A percentile compares a stretch with the other conserved stretches of the same genome.
These are phyloP conservation scores for Aegotheles bennettii DNA, from an alignment of 2,113 vertebrate species.

Conservation along the genomic window DNA sequence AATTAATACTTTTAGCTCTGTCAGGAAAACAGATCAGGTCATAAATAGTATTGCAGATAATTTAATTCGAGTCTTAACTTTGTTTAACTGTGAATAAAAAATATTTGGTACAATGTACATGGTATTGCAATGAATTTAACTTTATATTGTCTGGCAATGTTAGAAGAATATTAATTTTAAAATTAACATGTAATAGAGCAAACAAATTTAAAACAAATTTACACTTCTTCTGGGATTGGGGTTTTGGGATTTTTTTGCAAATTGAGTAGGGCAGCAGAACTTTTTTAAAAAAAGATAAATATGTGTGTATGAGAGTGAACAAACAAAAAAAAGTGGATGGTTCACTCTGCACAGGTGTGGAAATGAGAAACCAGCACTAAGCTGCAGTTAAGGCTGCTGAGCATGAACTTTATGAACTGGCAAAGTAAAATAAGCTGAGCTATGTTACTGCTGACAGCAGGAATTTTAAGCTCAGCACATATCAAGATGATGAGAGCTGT, in stretches of 20 bases:
- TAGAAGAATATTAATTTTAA: not conserved
- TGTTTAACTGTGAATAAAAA: not conserved
- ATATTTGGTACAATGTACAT: not conserved
- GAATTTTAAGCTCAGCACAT: not conserved
- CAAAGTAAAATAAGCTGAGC: not conserved
- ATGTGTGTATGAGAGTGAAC: not conserved
- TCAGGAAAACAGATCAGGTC: not conserved
- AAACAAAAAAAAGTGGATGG: not conserved
- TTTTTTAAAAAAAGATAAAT: not conserved
- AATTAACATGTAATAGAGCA: not conserved
- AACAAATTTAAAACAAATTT: not conserved
- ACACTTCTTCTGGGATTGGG: not conserved
- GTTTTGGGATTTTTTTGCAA: not conserved
- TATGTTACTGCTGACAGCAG: not conserved
- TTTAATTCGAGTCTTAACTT: not conserved
- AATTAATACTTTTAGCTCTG: not conserved
- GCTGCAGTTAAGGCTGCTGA: not conserved
- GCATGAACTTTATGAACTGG: not conserved
- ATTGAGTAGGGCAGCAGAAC: not conserved
- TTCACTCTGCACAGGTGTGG: not conserved
- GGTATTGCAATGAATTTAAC: not conserved
- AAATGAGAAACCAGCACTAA: not conserved
- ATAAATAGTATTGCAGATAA: not conserved
- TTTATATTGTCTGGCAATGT: not conserved
- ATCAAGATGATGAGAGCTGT: not conserved